Evolutionary conservation across 2,888 invertebrate genomes (phyloP).

Genomic region (Drosophila mercatorum): DNA sequence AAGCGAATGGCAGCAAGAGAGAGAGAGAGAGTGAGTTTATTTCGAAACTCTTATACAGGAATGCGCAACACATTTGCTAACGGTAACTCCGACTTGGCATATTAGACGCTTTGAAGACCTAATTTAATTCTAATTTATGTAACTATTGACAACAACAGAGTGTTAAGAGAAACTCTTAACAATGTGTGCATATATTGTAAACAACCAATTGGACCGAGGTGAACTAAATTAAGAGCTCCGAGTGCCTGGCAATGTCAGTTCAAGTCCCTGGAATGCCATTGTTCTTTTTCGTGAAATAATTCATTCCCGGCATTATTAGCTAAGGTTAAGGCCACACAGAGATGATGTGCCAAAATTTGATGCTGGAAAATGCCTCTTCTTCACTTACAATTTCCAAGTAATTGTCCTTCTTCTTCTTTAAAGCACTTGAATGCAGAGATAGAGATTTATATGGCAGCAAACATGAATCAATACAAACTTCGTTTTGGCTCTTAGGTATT

Average conservation of each 20-base stretch:
- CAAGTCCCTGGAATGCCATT: background rate
- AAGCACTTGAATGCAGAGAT: background rate
- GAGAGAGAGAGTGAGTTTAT: slow-evolving; percentile 3
- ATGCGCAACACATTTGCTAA: slow-evolving; percentile 58
- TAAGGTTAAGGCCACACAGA: too few species aligned
- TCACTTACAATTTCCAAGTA: background rate
- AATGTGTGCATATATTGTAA: slow-evolving; percentile 27
- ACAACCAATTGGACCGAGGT: slow-evolving; percentile 1
- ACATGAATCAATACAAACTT: background rate
- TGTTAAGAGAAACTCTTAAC: slow-evolving; percentile 40
- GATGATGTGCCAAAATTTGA: background rate
- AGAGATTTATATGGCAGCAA: background rate
- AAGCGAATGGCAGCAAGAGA: background rate
- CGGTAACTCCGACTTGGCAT: slow-evolving; percentile 33
- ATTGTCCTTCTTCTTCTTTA: background rate
- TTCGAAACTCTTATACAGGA: slow-evolving; percentile 52
- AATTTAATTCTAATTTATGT: slow-evolving; percentile 72
- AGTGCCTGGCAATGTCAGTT: background rate
- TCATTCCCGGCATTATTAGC: background rate
- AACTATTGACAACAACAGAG: slow-evolving; percentile 67
- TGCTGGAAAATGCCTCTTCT: background rate
- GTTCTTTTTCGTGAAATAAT: slow-evolving; percentile 16
- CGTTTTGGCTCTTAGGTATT: background rate
- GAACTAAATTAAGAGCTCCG: background rate
- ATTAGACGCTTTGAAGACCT: slow-evolving; percentile 49